phyloP scores from a whole-genome alignment of 1,140 invertebrate species.

The Camponotus pennsylvanicus region DNA sequence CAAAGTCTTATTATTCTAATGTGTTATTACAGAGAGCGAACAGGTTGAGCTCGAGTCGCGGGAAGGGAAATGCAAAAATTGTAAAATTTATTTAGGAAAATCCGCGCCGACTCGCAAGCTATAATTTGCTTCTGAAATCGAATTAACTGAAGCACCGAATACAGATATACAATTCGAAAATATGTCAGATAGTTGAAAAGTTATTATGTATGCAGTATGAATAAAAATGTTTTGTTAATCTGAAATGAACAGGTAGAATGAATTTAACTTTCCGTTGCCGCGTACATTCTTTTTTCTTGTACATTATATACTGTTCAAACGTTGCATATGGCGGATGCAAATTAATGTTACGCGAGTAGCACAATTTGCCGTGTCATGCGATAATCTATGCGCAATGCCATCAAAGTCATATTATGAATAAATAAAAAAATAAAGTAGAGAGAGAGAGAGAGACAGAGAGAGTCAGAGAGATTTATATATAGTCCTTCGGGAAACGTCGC shows the following conservation, averaged over 20 bases:
- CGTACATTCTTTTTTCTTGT: neutral
- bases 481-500: slow-evolving; percentile 16
- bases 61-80: slow-evolving; percentile 51
- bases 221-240: neutral
- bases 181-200: neutral
- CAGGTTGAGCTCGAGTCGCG: slow-evolving; percentile 8
- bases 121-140: slow-evolving; percentile 33
- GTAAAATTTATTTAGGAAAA: slow-evolving; percentile 34
- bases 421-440: slow-evolving; percentile 42
- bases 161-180: slow-evolving; percentile 22
- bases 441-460: too few species aligned
- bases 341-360: neutral
- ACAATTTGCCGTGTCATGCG: neutral
- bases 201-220: neutral
- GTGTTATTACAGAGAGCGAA: slow-evolving; percentile 36
- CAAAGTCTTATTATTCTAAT: slow-evolving; percentile 62
- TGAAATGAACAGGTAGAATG: neutral
- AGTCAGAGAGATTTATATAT: slow-evolving; percentile 10
- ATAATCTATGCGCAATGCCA: slow-evolving; percentile 34
- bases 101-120: slow-evolving; percentile 23
- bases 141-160: slow-evolving; percentile 2
- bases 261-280: neutral
- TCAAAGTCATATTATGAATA: slow-evolving; percentile 49
- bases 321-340: neutral
- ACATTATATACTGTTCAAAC: neutral